These are phyloP conservation scores for Orthonyx spaldingii DNA, from an alignment of 2,113 vertebrate species.

Conservation along the genomic window DNA sequence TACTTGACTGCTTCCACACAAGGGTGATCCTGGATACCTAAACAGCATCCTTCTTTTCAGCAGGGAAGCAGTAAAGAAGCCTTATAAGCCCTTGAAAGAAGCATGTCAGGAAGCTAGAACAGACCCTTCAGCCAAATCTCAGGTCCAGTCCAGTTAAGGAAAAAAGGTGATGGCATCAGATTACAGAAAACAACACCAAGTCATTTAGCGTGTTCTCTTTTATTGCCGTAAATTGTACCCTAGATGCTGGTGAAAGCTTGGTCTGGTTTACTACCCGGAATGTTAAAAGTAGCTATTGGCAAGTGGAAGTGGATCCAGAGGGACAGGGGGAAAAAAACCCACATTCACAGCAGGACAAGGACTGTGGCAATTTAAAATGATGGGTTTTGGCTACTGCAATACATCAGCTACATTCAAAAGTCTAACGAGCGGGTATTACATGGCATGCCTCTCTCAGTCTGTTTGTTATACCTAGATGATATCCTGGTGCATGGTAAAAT, in stretches of 20 bases:
- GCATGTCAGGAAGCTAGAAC: not conserved
- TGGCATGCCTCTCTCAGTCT: constrained; percentile 60
- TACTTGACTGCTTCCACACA: not conserved
- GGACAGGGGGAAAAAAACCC: not conserved
- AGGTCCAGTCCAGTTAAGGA: not conserved
- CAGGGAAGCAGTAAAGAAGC: not conserved
- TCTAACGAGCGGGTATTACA: constrained; percentile 46
- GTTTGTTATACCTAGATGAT: constrained; percentile 63
- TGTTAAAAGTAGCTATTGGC: constrained; percentile 45
- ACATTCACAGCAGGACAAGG: constrained; percentile 49
- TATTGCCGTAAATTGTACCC: not conserved
- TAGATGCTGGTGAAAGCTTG: not conserved
- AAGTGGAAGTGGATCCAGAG: constrained; percentile 23
- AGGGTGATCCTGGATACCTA: not conserved
- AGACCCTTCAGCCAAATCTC: not conserved
- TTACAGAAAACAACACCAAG: not conserved
- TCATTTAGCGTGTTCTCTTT: not conserved
- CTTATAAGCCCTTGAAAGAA: not conserved
- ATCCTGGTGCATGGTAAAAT: constrained; percentile 30
- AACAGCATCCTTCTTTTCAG: not conserved
- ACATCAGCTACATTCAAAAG: constrained; percentile 50
- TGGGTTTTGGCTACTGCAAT: constrained; percentile 41
- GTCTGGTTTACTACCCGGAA: constrained; percentile 30
- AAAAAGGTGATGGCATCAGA: not conserved
- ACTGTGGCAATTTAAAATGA: constrained; percentile 65